Evolutionary conservation across 2,113 vertebrate genomes (phyloP).

Genomic region (Oryzias melastigma): DNA sequence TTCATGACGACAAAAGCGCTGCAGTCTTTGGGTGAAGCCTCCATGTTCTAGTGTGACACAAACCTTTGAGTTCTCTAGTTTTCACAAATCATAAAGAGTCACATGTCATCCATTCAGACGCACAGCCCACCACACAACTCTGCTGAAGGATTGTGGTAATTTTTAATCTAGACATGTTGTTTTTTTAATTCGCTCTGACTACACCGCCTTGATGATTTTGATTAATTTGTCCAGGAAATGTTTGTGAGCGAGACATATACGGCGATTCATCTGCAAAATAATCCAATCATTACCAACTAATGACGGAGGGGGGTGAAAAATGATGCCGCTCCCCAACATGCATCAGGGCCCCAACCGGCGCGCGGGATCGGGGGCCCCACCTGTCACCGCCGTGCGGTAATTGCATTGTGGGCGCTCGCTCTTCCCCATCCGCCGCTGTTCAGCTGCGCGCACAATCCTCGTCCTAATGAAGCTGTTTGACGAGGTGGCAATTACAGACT

Average conservation of each 20-base stretch:
- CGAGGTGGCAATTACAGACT: conserved; percentile 83
- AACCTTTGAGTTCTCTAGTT: conserved; percentile 9
- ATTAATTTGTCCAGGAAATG: conserved; percentile 97
- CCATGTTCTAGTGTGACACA: not conserved
- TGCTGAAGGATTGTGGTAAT: conserved; percentile 92
- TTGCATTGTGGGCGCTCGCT: conserved; percentile 81
- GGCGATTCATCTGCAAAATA: conserved; percentile 99
- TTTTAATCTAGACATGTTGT: conserved; percentile 92
- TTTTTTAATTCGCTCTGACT: conserved; percentile 94
- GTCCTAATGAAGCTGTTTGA: conserved; percentile 89
- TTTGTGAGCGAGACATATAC: conserved; percentile 99
- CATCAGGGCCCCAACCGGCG: conserved; percentile 74
- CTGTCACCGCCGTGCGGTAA: conserved; percentile 82
- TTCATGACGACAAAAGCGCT: too few relatives aligned
- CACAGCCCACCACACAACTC: conserved; percentile 46
- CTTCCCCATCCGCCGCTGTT: conserved; percentile 77
- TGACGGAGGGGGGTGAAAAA: conserved; percentile 94
- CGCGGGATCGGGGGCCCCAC: conserved; percentile 74
- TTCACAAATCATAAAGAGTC: conserved; percentile 29
- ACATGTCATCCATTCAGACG: conserved; percentile 38
- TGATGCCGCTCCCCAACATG: conserved; percentile 86
- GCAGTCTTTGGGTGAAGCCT: too few relatives aligned
- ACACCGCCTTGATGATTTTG: conserved; percentile 96
- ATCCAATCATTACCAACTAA: conserved; percentile 99
- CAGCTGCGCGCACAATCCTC: conserved; percentile 80